A percentile compares a stretch with the other conserved stretches of the same genome.
These are phyloP conservation scores for human (Homo sapiens) DNA, from an alignment of 2,113 vertebrate species.

Conservation along the genomic window GRCh38 chr16:87394501-87395000, in stretches of 20 bases:
- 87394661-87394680: neutral
- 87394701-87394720: neutral
- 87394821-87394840: too few relatives aligned
- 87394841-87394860: too few relatives aligned
- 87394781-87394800: neutral
- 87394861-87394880: too few relatives aligned
- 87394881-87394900: too few relatives aligned
- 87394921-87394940: too few relatives aligned
- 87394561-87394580: conserved; percentile 12
- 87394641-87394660: neutral
- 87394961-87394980: too few relatives aligned
- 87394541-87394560: neutral
- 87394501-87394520: neutral
- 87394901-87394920: too few relatives aligned
- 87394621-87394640: neutral
- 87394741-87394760: neutral
- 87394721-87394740: neutral
- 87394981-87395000: too few relatives aligned
- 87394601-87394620: neutral
- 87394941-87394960: too few relatives aligned
- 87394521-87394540: neutral
- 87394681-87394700: accelerated
- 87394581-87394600: conserved; percentile 1
- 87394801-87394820: too few relatives aligned
- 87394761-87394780: neutral